Evolutionary conservation across 2,113 vertebrate species (phyloP).

Genomic region (Lepisosteus osseus): DNA sequence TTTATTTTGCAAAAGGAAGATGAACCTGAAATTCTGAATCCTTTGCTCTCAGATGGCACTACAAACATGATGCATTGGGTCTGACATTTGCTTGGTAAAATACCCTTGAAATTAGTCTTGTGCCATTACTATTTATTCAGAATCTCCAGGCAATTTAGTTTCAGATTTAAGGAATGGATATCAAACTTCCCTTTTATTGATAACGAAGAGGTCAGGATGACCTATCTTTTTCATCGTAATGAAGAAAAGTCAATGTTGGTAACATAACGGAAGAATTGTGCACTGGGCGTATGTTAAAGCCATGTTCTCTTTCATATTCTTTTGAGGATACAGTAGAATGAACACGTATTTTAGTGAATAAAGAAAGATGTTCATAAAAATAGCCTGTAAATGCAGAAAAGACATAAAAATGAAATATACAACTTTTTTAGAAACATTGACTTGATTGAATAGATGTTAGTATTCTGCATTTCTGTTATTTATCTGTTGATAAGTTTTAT

Average conservation of each 20-base stretch:
- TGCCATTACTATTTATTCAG: conserved; percentile 27
- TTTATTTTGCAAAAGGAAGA: no score
- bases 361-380: neutral
- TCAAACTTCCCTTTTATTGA: conserved; percentile 13
- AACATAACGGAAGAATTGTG: neutral
- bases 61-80: conserved; percentile 20
- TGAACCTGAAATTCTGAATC: no score
- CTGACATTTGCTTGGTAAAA: conserved; percentile 31
- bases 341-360: neutral
- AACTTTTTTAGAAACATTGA: neutral
- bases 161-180: conserved; percentile 10
- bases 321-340: neutral
- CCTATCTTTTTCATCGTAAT: conserved; percentile 33
- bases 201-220: conserved; percentile 35
- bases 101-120: conserved; percentile 33
- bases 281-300: neutral
- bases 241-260: conserved; percentile 11
- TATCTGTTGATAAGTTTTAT: no score
- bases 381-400: neutral
- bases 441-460: no score
- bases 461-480: no score
- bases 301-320: neutral
- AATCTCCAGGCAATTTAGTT: conserved; percentile 8
- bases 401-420: neutral
- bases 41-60: neutral